Evolutionary conservation across 2,797 vertebrate genomes (phyloP).

Genomic region (Meriones psammophilus): DNA sequence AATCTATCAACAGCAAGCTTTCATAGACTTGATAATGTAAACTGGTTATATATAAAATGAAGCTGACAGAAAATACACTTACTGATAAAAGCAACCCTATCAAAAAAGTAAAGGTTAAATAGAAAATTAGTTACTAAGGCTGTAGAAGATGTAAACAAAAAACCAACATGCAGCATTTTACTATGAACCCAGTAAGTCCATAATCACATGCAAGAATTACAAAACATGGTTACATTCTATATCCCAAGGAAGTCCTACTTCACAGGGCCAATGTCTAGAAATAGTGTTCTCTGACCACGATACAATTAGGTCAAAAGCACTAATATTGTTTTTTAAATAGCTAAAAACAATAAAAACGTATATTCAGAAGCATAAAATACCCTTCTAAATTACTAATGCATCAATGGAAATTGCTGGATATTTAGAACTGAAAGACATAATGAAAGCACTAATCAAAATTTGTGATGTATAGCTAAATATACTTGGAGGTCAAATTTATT

Average conservation of each 20-base stretch:
- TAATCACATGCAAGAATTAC: background rate
- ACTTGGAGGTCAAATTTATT: conserved; percentile 42
- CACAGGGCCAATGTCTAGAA: background rate
- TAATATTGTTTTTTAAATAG: conserved; percentile 23
- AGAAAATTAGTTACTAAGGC: conserved; percentile 25
- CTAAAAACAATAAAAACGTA: conserved; percentile 61
- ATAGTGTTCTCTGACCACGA: conserved; percentile 46
- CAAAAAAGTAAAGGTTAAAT: conserved; percentile 36
- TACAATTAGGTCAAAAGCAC: conserved; percentile 56
- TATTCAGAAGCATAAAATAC: conserved; percentile 57
- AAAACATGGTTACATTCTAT: conserved; percentile 16
- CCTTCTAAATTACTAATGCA: conserved; percentile 61
- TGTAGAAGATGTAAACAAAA: conserved; percentile 25
- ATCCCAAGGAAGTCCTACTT: conserved; percentile 3
- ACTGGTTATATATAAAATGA: background rate
- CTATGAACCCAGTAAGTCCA: background rate
- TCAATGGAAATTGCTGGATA: conserved; percentile 62
- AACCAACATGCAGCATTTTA: conserved; percentile 2
- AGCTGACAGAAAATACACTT: background rate
- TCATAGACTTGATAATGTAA: background rate
- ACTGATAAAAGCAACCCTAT: background rate
- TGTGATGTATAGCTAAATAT: conserved; percentile 6
- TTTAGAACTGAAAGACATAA: conserved; percentile 19
- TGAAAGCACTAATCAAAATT: conserved; percentile 59
- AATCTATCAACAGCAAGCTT: background rate